phyloP scores from a whole-genome alignment of 2,113 vertebrate genomes.

The Bolborhynchus lineola region DNA sequence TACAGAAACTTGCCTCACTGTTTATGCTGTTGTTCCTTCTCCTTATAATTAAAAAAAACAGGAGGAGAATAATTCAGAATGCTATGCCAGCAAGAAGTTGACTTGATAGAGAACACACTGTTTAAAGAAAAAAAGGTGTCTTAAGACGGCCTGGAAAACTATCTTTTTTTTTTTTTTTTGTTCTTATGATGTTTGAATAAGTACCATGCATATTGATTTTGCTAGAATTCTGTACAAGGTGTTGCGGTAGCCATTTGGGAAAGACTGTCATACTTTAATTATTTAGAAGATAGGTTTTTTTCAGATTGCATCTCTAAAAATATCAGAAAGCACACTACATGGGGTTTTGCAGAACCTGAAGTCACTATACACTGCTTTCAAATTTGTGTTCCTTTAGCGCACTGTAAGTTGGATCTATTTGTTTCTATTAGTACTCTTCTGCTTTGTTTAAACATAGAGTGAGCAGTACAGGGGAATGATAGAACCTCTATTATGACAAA shows the following conservation, averaged over 20 bases:
- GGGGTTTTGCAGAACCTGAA: not conserved
- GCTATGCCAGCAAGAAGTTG: not conserved
- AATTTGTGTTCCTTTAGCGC: not conserved
- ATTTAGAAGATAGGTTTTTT: not conserved
- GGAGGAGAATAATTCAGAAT: not conserved
- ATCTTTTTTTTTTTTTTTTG: not conserved
- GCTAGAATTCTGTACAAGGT: not conserved
- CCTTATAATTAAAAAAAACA: not conserved
- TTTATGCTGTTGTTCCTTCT: not conserved
- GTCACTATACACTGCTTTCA: not conserved
- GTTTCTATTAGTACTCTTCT: not conserved
- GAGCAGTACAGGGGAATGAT: not conserved
- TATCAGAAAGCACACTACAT: not conserved
- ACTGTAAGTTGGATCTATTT: not conserved
- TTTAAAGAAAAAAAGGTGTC: not conserved
- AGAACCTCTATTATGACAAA: not conserved
- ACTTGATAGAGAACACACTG: not conserved
- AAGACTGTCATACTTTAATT: not conserved
- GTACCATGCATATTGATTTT: not conserved
- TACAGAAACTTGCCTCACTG: not conserved
- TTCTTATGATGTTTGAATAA: not conserved
- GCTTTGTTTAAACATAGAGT: not conserved
- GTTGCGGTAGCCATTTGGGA: not conserved
- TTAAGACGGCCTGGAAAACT: not conserved
- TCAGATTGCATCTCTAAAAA: not conserved